These are phyloP conservation scores for Origma solitaria DNA, from an alignment of 2,113 vertebrate genomes.

Conservation along the genomic window DNA sequence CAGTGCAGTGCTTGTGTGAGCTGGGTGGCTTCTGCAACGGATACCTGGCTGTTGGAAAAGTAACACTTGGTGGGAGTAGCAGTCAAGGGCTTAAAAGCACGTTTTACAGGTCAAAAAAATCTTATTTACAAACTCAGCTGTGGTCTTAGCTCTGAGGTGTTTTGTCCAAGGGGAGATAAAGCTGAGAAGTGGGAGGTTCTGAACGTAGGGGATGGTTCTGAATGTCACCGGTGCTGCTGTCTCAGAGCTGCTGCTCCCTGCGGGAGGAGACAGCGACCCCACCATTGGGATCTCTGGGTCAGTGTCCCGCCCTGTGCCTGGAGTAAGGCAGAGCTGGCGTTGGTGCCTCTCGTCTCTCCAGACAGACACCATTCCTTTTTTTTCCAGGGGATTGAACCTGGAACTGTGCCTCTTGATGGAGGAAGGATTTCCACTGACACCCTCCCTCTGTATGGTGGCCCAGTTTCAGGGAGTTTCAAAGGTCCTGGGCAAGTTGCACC, in stretches of 20 bases:
- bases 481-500: not conserved
- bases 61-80: not conserved
- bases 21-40: conserved; percentile 1
- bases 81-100: conserved; percentile 4
- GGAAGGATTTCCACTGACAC: not conserved
- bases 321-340: not conserved
- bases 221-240: accelerated
- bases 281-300: not conserved
- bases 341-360: not conserved
- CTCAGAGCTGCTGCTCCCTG: not conserved
- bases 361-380: not conserved
- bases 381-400: not conserved
- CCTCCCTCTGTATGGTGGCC: not conserved
- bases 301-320: accelerated
- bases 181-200: not conserved
- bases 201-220: not conserved
- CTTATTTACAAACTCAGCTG: not conserved
- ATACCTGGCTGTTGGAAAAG: not conserved
- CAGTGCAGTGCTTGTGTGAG: conserved; percentile 53
- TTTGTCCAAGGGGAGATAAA: not conserved
- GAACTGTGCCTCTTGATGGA: not conserved
- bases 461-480: not conserved
- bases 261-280: not conserved
- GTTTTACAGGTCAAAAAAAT: not conserved
- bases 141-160: not conserved